These are phyloP conservation scores for Sialis fuliginosa DNA, from an alignment of 2,888 invertebrate species.

Conservation along the genomic window DNA sequence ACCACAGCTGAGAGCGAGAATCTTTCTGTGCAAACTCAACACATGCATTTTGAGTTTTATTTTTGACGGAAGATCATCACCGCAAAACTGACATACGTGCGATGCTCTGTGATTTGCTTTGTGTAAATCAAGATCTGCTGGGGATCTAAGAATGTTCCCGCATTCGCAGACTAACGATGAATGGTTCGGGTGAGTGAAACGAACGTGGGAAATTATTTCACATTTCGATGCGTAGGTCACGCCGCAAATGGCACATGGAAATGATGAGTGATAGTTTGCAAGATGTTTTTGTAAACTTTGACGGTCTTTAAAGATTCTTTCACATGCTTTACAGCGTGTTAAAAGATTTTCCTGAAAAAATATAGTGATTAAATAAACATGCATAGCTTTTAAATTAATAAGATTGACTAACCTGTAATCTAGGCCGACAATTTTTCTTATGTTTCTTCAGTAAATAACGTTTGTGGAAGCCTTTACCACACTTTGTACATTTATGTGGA, in stretches of 20 bases:
- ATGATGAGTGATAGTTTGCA: slow-evolving; percentile 33
- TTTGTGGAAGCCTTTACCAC: slow-evolving; percentile 35
- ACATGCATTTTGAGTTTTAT: slow-evolving; percentile 40
- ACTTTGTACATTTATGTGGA: slow-evolving; percentile 33
- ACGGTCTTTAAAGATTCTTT: slow-evolving; percentile 35
- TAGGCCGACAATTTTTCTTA: slow-evolving; percentile 32
- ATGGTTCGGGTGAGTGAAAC: slow-evolving; percentile 33
- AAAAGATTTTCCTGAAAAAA: slow-evolving; percentile 27
- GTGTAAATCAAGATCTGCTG: slow-evolving; percentile 31
- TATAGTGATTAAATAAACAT: too few relatives aligned
- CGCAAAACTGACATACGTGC: slow-evolving; percentile 38
- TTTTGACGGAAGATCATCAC: slow-evolving; percentile 34
- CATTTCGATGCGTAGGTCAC: slow-evolving; percentile 34
- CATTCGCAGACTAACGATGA: slow-evolving; percentile 33
- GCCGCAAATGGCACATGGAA: slow-evolving; percentile 32
- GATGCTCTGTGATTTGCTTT: slow-evolving; percentile 31
- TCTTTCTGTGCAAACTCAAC: slow-evolving; percentile 32
- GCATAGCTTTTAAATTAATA: too few relatives aligned
- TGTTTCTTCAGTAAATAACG: slow-evolving; percentile 35
- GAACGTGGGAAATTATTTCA: slow-evolving; percentile 36
- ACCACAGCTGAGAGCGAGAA: slow-evolving; percentile 35
- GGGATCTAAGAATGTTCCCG: slow-evolving; percentile 31
- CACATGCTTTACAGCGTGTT: slow-evolving; percentile 35
- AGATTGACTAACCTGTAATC: slow-evolving; percentile 13
- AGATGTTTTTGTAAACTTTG: slow-evolving; percentile 33